phyloP scores from a whole-genome alignment of 1,140 invertebrate genomes.

The Dufourea novaeangliae region DNA sequence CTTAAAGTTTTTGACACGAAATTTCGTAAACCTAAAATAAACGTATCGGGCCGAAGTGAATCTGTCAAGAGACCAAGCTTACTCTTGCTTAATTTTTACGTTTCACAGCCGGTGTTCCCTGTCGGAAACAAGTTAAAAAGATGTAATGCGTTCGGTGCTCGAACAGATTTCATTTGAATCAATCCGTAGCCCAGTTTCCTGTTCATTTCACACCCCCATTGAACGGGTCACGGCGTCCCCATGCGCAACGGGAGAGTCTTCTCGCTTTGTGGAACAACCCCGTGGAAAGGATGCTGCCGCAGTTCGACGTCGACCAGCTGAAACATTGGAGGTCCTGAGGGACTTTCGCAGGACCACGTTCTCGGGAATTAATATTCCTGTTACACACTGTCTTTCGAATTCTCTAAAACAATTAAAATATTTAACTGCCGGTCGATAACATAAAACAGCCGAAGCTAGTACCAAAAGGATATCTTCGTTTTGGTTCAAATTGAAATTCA shows the following conservation, averaged over 20 bases:
- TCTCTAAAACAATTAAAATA: background rate
- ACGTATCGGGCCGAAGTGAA: no score
- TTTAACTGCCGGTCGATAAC: no score
- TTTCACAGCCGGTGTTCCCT: no score
- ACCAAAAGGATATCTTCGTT: no score
- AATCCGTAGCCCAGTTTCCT: conserved; percentile 49
- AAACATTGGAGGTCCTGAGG: conserved; percentile 6
- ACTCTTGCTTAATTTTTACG: no score
- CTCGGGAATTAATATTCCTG: background rate
- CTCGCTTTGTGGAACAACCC: conserved; percentile 40
- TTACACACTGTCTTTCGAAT: background rate
- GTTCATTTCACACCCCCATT: conserved; percentile 73
- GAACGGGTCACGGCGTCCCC: conserved; percentile 58
- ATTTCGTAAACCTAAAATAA: no score
- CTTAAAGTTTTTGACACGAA: no score
- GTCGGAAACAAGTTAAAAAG: no score
- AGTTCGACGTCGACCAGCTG: conserved; percentile 55
- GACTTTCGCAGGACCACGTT: background rate
- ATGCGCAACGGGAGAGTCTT: conserved; percentile 55
- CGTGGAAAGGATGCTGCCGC: conserved; percentile 49
- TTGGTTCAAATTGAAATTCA: no score
- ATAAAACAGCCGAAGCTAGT: no score
- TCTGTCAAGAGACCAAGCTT: no score
- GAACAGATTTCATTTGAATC: conserved; percentile 65
- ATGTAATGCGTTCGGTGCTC: conserved; percentile 27